Base-by-base conservation (phyloP, 2,888 invertebrate genomes). In the Apotomis turbidana region DNA sequence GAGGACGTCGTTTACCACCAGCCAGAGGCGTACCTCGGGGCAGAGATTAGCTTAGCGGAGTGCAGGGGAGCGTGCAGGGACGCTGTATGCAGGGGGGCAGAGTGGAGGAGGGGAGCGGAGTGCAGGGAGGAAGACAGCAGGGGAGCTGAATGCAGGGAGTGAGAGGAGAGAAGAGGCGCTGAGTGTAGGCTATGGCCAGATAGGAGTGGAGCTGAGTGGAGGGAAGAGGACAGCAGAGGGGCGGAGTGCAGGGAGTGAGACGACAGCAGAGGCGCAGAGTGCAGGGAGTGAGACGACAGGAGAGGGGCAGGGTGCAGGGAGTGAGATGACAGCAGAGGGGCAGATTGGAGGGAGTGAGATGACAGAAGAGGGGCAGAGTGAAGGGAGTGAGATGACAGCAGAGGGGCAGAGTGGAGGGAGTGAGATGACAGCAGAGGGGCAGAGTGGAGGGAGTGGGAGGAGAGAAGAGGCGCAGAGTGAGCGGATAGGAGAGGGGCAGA, bases 1-100 rank as follows among this genome's bases (percentile, higher is more conserved):
- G 10, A 13, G 9, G n/a, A 49, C 3, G 38, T 5, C 9, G 44
- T 71, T 64, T 71, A 76, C 74, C 72, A 79, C 78, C 79, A 80
- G 41, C 79, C 79, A 3, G 79, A 73, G 62, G 78, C 79, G 71
- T 80, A 80, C 38, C 79, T 76, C 10, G 75, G 74, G 12, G 76
- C 75, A 3, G 76, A 62, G 64, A 73, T 38, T 55, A 70, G 44
- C 5, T 63, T 70, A 51, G 27, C 38, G 51, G 55, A 74, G 49
- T 70, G 75, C 10, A 3, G 74, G n/a, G 68, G 71, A 4, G 74
- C 73, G 69, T 74, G 75, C 54, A 70, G 46, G 15, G 70, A 36
- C 13, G 51, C 51, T 4, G 68, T 13, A 36, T 61, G 69, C 2
- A 69, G 49, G 12, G 67, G 55, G 15, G 54, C 55, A 12, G 68